Percentiles rank a stretch among this genome's conserved stretches.
These are phyloP conservation scores for Xyliphius kryptos DNA, from an alignment of 2,113 vertebrate genomes.

Conservation along the genomic window DNA sequence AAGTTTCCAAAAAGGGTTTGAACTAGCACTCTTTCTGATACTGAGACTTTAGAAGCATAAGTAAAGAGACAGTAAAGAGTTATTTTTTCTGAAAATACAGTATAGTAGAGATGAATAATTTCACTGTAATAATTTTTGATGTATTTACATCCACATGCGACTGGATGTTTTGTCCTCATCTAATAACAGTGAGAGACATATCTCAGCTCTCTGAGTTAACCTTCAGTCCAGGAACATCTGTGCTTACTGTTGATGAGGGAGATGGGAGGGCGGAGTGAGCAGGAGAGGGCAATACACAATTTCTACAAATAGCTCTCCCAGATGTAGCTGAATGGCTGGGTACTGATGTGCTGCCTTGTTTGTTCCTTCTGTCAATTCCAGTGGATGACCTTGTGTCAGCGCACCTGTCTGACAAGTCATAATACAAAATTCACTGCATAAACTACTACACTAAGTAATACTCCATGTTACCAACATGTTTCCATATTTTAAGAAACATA, in stretches of 20 bases:
- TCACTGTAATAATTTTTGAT: too few relatives aligned
- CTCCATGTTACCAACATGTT: too few relatives aligned
- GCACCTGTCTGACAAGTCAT: constrained; percentile 20
- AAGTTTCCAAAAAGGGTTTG: too few relatives aligned
- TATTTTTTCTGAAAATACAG: too few relatives aligned
- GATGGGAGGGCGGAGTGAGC: constrained; percentile 15
- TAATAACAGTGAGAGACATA: constrained; percentile 20
- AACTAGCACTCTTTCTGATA: too few relatives aligned
- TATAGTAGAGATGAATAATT: too few relatives aligned
- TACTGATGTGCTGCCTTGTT: constrained; percentile 28
- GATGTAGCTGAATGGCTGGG: constrained; percentile 25
- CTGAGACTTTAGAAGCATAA: too few relatives aligned
- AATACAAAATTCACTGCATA: too few relatives aligned
- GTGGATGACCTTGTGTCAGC: constrained; percentile 29
- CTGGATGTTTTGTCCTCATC: constrained; percentile 2
- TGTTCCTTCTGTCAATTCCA: constrained; percentile 29
- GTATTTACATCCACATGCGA: too few relatives aligned
- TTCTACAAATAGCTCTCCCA: constrained; percentile 42
- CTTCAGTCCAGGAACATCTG: constrained; percentile 36
- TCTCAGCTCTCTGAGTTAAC: constrained; percentile 26
- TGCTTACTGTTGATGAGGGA: constrained; percentile 24
- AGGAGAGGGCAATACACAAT: constrained; percentile 3
- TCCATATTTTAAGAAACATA: too few relatives aligned
- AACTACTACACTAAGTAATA: too few relatives aligned
- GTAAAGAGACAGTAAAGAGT: too few relatives aligned